Conservation (phyloP, 2,113 vertebrate genomes). For the Tragelaphus imberbis region DNA sequence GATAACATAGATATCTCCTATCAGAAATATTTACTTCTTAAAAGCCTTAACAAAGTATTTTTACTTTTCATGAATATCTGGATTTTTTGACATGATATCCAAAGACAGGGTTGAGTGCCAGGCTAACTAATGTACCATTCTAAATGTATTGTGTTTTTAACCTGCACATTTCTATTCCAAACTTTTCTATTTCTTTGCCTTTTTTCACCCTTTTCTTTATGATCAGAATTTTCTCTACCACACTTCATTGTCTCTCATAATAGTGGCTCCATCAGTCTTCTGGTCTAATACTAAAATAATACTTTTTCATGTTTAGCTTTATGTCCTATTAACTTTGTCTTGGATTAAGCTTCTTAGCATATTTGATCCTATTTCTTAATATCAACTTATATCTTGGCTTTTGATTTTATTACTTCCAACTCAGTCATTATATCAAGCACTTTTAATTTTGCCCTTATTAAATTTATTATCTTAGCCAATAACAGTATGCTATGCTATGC, state of each 20-base stretch:
- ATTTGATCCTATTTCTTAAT: neutral
- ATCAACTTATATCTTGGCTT: neutral
- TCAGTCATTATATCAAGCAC: neutral
- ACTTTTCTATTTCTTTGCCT: neutral
- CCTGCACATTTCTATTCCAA: neutral
- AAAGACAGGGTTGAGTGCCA: neutral
- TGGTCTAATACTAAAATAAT: neutral
- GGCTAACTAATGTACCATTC: neutral
- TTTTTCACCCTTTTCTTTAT: neutral
- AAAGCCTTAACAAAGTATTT: neutral
- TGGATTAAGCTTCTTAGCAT: neutral
- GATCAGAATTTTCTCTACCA: neutral
- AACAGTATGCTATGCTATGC: too few species aligned
- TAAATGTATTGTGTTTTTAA: neutral
- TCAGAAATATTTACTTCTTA: neutral
- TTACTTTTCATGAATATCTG: neutral
- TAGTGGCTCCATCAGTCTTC: neutral
- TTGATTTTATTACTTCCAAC: neutral
- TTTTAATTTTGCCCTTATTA: neutral
- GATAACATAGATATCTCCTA: neutral
- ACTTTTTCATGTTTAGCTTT: neutral
- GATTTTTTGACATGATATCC: neutral
- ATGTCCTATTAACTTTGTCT: neutral
- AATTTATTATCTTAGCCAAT: neutral
- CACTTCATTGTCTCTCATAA: neutral